Evolutionary conservation across 2,888 invertebrate genomes (phyloP), one percentile per base, ranked within the genome.

Genomic region (Andricus curvator): DNA sequence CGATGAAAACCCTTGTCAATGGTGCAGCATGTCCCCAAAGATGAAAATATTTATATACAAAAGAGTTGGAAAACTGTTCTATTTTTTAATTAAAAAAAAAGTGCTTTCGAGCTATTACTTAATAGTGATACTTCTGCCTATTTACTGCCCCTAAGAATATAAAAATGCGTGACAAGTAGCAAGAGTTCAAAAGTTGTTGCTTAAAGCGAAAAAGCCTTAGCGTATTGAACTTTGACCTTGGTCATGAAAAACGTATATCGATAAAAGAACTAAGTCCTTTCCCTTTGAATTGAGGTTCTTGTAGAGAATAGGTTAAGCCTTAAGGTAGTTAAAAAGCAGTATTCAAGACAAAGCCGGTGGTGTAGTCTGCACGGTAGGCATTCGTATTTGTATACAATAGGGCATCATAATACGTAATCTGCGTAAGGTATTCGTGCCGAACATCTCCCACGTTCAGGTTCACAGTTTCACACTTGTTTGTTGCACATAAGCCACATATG

Each of bases 311-410:
- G 68, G 77, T 80, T 66, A 78, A 65, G 62, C 62, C 65, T 80
- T 66, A 78, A 74, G 62, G 70, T 56, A 65, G 74, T 74, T 74
- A 65, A 74, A 81, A 66, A 78, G 77, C 77, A 77, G 65, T 82
- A 70, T 77, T 66, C 82, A 77, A 80, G 20, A 84, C 66, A 81
- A 82, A 77, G 87, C 86, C 86, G 87, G 86, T 86, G 78, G 81
- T 80, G 66, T 77, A 41, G 70, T 76, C 78, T 80, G 78, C 78
- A 81, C 82, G 85, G 85, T 82, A 86, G 85, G 85, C 80, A 86
- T 86, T 85, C 88, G 89, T 90, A 90, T 91, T 91, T 91, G 91
- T 91, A 92, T 92, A 92, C 91, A 91, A 91, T 91, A 90, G 91
- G 87, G 88, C 89, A 91, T 91, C 91, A 89, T 91, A 91, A 91